A percentile compares a stretch with the other conserved stretches of the same genome.
These are phyloP conservation scores for Leptoteleia sp. DNA, from an alignment of 1,140 invertebrate genomes.

Conservation along the genomic window DNA sequence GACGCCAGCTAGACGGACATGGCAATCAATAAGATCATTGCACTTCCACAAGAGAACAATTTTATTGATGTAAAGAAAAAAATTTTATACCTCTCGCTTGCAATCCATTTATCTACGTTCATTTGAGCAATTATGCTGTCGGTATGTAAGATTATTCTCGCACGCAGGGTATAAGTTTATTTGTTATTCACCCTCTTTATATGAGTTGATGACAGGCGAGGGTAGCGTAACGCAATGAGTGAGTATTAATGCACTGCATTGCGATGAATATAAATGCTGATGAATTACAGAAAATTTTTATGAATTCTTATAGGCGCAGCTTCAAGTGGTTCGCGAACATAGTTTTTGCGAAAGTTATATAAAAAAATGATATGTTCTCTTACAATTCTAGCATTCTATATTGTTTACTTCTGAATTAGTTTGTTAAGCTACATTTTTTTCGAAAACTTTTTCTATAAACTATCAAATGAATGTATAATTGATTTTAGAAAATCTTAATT, in stretches of 20 bases:
- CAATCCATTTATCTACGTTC: neutral
- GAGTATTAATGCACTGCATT: constrained; percentile 14
- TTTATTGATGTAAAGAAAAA: neutral
- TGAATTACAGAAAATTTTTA: constrained; percentile 21
- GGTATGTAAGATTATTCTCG: neutral
- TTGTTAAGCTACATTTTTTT: no score
- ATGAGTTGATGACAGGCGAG: constrained; percentile 20
- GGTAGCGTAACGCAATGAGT: neutral
- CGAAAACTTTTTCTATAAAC: no score
- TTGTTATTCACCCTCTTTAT: constrained; percentile 11
- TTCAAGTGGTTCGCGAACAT: no score
- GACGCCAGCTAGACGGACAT: neutral
- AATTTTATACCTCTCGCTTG: neutral
- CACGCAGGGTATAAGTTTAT: neutral
- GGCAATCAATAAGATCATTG: constrained; percentile 6
- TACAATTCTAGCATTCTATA: no score
- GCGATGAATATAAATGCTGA: constrained; percentile 5
- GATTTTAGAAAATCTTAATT: no score
- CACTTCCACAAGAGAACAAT: neutral
- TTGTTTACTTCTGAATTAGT: no score
- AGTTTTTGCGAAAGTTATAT: no score
- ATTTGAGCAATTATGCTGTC: neutral
- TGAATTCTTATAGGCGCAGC: no score
- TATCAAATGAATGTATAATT: no score
- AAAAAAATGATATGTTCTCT: no score